Evolutionary conservation across 1,140 invertebrate genomes (phyloP), one percentile per base, ranked within the genome.

Genomic region (Drosophila watanabei): DNA sequence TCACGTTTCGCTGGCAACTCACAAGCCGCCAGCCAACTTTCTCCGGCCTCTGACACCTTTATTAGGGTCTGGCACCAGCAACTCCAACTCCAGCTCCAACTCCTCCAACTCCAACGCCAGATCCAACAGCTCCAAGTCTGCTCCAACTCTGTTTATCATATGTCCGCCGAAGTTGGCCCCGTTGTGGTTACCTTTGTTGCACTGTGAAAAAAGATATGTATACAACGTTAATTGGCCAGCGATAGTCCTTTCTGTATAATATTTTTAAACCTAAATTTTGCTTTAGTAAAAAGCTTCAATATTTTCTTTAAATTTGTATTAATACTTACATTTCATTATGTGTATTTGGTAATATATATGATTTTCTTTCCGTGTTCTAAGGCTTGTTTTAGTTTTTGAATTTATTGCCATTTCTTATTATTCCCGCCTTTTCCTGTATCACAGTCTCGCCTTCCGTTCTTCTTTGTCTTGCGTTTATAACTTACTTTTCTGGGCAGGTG

Each of bases 321-420:
- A 24, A 24, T 24, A 1, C 11, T 13, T 7, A 20, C 2, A 18
- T 45, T 8, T 37, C 3, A 33, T 33, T 33, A 32, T 32, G 9
- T 32, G 9, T 46, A 13, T 5, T 37, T 37, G 5, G 4, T 13
- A 37, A 0, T 13, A 4, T 13, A 35, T 35, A 35, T 11, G 0
- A n/a, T 18, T 64, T 65, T 73, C 37, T 58, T 8, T 39, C 30
- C 11, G 48, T 65, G 65, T 41, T 16, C 5, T 37, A 13, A 66
- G 79, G 43, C 82, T 89, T 86, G 79, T 89, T 89, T 89, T 89
- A 85, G 86, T 89, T 90, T 72, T 89, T 90, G 86, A 89, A 89
- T 90, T 89, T 89, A 89, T 89, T 90, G 86, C 86, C 79, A 86
- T 90, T 89, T 90, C 77, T 80, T 82, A 90, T 80, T 90, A 88